These are phyloP conservation scores for Potorous gilbertii DNA, from an alignment of 2,797 vertebrate species.

Conservation along the genomic window DNA sequence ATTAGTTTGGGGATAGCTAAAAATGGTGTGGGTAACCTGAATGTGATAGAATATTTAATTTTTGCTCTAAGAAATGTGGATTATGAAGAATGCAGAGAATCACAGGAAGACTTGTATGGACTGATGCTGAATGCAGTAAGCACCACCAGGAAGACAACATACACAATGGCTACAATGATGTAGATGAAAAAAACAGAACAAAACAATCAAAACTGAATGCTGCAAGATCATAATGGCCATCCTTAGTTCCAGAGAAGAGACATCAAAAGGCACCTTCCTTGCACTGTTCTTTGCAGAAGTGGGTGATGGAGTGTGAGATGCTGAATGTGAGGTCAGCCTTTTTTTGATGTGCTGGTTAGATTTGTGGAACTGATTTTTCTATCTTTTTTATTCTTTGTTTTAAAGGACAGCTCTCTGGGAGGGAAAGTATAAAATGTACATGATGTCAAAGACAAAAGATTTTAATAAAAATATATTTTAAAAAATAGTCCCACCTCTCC, in stretches of 20 bases:
- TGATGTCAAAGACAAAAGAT: background rate
- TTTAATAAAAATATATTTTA: background rate
- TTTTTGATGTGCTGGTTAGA: background rate
- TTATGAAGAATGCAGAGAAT: background rate
- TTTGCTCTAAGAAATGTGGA: background rate
- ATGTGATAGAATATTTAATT: background rate
- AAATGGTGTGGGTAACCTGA: background rate
- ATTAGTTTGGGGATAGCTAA: background rate
- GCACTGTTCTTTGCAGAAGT: background rate
- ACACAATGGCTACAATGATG: background rate
- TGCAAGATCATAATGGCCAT: background rate
- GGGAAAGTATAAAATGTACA: background rate
- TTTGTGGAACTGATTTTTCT: background rate
- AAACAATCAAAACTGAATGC: background rate
- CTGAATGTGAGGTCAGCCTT: background rate
- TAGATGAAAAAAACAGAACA: background rate
- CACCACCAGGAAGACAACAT: background rate
- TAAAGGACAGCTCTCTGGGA: background rate
- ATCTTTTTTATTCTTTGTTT: background rate
- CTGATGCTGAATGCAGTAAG: background rate
- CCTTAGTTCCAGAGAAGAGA: background rate
- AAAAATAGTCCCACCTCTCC: conserved; percentile 18
- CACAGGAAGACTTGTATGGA: background rate
- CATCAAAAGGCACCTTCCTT: background rate
- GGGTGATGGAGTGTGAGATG: background rate